A percentile compares a stretch with the other conserved stretches of the same genome.
Conservation (phyloP, 2,888 invertebrate genomes). For the Ganaspis brasiliensis region DNA sequence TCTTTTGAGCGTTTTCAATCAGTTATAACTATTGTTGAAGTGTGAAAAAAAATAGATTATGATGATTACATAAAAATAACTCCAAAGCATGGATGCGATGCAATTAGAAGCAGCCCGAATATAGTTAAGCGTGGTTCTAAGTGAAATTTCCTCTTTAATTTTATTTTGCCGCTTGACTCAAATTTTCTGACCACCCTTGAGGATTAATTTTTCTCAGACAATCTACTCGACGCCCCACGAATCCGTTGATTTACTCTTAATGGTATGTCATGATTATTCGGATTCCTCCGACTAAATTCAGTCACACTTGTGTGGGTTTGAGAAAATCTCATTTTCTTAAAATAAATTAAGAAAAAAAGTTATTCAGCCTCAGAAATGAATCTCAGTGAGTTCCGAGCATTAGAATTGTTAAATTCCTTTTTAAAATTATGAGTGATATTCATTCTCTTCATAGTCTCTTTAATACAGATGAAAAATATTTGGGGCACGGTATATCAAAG, state of each 20-base stretch:
- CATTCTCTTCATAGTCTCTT: too few relatives aligned
- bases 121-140: neutral
- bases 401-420: too few relatives aligned
- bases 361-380: neutral
- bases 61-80: neutral
- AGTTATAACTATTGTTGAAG: too few relatives aligned
- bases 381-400: too few relatives aligned
- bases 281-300: neutral
- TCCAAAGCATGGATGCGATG: neutral
- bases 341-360: slow-evolving; percentile 47
- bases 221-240: slow-evolving; percentile 18
- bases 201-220: slow-evolving; percentile 28
- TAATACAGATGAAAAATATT: neutral
- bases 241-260: slow-evolving; percentile 37
- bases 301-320: slow-evolving; percentile 5
- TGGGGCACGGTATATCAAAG: too few relatives aligned
- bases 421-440: too few relatives aligned
- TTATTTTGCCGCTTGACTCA: slow-evolving; percentile 1
- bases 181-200: neutral
- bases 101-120: neutral
- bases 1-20: too few relatives aligned
- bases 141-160: slow-evolving; percentile 9
- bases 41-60: too few relatives aligned
- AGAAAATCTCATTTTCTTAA: slow-evolving; percentile 62
- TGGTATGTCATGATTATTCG: slow-evolving; percentile 39